Percentiles rank a stretch among this genome's conserved stretches.
Evolutionary conservation across 2,888 invertebrate genomes (phyloP).

Genomic region (Odiellus spinosus): DNA sequence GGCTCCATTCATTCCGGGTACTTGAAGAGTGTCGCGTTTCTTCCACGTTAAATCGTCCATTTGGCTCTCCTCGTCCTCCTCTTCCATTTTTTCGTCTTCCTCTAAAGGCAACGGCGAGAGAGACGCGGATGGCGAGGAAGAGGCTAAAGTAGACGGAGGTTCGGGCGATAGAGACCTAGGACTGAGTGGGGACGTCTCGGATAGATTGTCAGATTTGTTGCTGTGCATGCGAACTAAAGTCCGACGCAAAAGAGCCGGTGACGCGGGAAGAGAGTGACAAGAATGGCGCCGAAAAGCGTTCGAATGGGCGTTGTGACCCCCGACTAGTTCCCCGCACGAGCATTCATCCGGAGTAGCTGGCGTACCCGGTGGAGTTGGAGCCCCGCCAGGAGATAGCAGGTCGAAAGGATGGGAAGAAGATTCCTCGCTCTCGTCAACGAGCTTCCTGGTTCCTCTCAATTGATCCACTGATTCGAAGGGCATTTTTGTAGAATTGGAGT

Average conservation of each 20-base stretch:
- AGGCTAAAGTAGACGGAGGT: not conserved
- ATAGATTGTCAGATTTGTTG: constrained; percentile 6
- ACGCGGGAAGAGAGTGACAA: constrained; percentile 10
- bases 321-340: too few species aligned
- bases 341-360: constrained; percentile 19
- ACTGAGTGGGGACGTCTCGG: constrained; percentile 6
- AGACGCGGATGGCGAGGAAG: constrained; percentile 10
- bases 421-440: constrained; percentile 37
- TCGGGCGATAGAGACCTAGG: constrained; percentile 12
- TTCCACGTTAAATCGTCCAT: too few species aligned
- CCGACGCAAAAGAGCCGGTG: constrained; percentile 14
- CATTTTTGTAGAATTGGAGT: too few species aligned
- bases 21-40: too few species aligned
- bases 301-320: not conserved
- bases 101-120: constrained; percentile 5
- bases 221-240: constrained; percentile 7
- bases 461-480: constrained; percentile 57
- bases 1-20: too few species aligned
- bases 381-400: constrained; percentile 45
- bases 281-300: not conserved
- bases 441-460: constrained; percentile 58
- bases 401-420: constrained; percentile 51
- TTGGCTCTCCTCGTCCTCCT: too few species aligned
- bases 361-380: constrained; percentile 25
- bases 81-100: too few species aligned